Evolutionary conservation across 2,113 vertebrate genomes (phyloP).

Genomic region (Myocastor coypus): DNA sequence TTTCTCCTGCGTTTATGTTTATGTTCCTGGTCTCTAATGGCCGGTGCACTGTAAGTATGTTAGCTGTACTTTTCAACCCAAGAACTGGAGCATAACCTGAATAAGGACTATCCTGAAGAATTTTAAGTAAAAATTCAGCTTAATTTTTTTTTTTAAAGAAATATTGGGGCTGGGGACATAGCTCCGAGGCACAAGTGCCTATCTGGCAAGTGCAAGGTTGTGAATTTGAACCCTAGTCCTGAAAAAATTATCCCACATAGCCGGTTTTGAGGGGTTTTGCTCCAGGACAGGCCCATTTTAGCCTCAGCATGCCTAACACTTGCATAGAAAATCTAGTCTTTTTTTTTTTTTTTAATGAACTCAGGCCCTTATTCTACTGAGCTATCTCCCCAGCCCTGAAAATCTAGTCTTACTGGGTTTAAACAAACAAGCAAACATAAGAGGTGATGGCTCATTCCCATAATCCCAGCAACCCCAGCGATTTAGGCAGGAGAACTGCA

Average conservation of each 20-base stretch:
- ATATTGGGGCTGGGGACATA: no score
- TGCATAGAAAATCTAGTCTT: not conserved
- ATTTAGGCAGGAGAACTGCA: not conserved
- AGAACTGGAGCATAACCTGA: slow-evolving; percentile 4
- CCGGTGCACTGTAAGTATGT: not conserved
- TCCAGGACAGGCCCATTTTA: not conserved
- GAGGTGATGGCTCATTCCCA: not conserved
- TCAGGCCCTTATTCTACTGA: no score
- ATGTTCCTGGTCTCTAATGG: not conserved
- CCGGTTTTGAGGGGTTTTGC: not conserved
- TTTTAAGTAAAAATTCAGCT: not conserved
- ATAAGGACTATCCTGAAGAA: not conserved
- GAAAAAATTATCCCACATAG: not conserved
- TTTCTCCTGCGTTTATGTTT: slow-evolving; percentile 31
- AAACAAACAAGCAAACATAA: not conserved
- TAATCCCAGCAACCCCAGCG: not conserved
- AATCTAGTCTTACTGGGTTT: not conserved
- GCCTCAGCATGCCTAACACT: not conserved
- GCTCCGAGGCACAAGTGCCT: no score
- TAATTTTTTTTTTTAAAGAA: not conserved
- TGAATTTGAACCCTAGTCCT: no score
- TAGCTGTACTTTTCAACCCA: slow-evolving; percentile 5
- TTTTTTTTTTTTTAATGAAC: no score
- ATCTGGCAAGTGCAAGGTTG: no score
- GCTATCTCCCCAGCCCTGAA: not conserved